Evolutionary conservation across 2,888 invertebrate species (phyloP), one percentile per base, ranked within the genome.

Genomic region (Trileptium ribeirensis): DNA sequence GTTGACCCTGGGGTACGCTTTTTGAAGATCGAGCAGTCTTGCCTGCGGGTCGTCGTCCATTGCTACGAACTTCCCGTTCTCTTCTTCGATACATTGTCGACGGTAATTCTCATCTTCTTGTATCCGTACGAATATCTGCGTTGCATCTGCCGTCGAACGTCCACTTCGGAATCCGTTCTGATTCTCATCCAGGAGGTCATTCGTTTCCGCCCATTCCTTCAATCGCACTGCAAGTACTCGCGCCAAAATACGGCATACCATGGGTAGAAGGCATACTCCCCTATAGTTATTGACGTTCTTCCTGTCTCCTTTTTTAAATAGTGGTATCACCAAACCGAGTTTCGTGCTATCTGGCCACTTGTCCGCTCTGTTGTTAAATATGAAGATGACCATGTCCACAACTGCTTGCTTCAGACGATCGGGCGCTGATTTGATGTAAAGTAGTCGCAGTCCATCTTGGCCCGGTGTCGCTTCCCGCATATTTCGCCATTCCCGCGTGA

Each of bases 81-180:
- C 31, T 51, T 8, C 51, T 15, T 8, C 24, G 51, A 51, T 24
- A 31, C 70, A 70, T 31, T 31, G 31, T 31, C 70, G 15, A 15
- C 70, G 3, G 70, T 70, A 70, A 8, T 15, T 8, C 70, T 70
- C 70, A 8, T 70, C 70, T 31, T 70, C 70, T 70, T 70, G 70
- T 29, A 70, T 70, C n/a, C 31, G 8, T 8, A 70, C n/a, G 70
- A 70, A 70, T 29, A 70, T 31, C n/a, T 70, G 36, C 33, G 70
- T 70, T n/a, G 70, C 70, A 70, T 70, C 70, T 19, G 70, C 70
- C 8, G 70, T 70, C 31, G 70, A 70, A 29, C 70, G 70, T 8
- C 70, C 70, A 15, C 70, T n/a, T 70, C 70, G 15, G n/a, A 70
- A 70, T 36, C 70, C 70, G 15, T 70, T 8, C 36, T 70, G 70